Conservation (phyloP, 2,888 invertebrate species). For the Aphidoletes aphidimyza region DNA sequence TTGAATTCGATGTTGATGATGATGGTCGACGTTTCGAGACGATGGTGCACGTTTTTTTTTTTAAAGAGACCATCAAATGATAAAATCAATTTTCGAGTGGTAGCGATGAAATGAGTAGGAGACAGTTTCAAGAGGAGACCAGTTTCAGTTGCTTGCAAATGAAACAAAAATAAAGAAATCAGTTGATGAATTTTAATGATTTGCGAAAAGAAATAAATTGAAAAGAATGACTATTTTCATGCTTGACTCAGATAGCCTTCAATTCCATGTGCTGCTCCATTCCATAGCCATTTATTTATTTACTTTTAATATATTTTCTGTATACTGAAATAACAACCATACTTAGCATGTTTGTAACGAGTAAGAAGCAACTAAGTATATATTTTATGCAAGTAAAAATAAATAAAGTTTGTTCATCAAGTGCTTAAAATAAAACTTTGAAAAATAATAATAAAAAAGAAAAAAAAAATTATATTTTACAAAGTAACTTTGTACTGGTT, state of each 20-base stretch:
- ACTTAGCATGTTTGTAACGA: background rate
- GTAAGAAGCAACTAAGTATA: too few relatives aligned
- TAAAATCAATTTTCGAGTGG: background rate
- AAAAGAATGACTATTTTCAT: conserved; percentile 8
- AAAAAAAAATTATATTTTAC: background rate
- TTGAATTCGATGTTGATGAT: conserved; percentile 28
- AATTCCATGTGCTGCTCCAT: too few relatives aligned
- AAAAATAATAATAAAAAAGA: background rate
- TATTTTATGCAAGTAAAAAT: background rate
- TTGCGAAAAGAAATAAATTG: conserved; percentile 44
- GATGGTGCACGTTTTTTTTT: conserved; percentile 14
- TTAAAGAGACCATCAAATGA: background rate
- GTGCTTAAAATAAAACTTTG: background rate
- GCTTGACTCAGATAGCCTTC: too few relatives aligned
- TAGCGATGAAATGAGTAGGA: background rate
- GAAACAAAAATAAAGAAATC: background rate
- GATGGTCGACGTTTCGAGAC: background rate
- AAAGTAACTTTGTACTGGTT: background rate
- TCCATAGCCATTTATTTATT: background rate
- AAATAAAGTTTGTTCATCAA: background rate
- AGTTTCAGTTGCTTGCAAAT: background rate
- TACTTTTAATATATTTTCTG: background rate
- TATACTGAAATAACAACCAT: background rate
- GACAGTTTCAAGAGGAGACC: background rate
- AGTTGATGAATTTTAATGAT: conserved; percentile 53